Percentiles rank a stretch among this genome's conserved stretches.
Evolutionary conservation across 1,140 invertebrate species (phyloP).

Genomic region (Brachionus paranguensis): DNA sequence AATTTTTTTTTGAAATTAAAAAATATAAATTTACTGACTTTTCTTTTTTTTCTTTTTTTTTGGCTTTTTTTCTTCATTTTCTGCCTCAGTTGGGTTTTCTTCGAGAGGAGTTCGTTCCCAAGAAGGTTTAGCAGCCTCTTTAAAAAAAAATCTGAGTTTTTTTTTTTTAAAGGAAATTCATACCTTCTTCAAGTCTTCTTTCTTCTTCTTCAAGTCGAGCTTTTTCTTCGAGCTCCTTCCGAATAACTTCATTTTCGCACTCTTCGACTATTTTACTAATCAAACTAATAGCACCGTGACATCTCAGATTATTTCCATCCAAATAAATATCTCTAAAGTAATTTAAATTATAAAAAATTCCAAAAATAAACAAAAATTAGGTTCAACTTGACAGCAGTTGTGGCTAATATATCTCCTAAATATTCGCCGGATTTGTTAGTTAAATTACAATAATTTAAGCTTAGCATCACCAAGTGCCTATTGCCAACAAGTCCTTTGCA

Average conservation of each 20-base stretch:
- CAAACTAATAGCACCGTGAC: constrained; percentile 50
- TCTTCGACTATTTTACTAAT: constrained; percentile 51
- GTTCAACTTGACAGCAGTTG: constrained; percentile 50
- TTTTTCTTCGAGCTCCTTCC: constrained; percentile 47
- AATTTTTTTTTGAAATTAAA: background rate
- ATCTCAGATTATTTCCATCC: constrained; percentile 52
- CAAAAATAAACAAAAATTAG: background rate
- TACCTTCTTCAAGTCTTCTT: constrained; percentile 30
- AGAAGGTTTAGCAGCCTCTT: constrained; percentile 21
- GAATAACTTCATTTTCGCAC: constrained; percentile 47
- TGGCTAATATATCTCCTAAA: constrained; percentile 45
- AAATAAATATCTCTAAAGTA: constrained; percentile 49
- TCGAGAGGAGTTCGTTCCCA: background rate
- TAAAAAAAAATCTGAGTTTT: background rate
- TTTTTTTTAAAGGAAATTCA: background rate
- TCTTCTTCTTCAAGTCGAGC: constrained; percentile 48
- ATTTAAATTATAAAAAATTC: background rate
- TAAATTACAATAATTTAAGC: constrained; percentile 44
- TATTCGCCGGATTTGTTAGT: constrained; percentile 27
- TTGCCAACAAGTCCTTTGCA: constrained; percentile 50
- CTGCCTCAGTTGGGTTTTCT: background rate
- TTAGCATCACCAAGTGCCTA: constrained; percentile 47
- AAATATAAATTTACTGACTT: constrained; percentile 38
- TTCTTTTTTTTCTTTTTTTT: constrained; percentile 46
- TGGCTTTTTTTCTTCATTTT: constrained; percentile 6